These are phyloP conservation scores for Agonopterix subpropinquella DNA, from an alignment of 2,888 invertebrate species.

Conservation along the genomic window DNA sequence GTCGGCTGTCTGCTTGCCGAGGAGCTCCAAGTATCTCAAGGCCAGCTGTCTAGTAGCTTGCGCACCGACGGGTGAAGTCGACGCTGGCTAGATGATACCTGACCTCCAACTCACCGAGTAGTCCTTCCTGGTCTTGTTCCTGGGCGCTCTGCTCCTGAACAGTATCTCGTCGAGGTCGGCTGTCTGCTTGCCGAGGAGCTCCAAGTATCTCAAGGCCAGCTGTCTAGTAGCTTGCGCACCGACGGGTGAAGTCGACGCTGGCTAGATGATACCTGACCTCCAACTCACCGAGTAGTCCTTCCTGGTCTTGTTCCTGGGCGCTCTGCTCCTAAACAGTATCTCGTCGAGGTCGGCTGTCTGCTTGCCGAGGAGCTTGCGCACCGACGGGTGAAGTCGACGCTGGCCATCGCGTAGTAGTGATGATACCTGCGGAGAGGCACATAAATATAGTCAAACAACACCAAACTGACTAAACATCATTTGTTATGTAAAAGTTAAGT, in stretches of 20 bases:
- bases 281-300: slow-evolving; percentile 53
- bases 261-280: slow-evolving; percentile 50
- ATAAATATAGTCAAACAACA: no score
- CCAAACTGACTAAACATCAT: no score
- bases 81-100: slow-evolving; percentile 61
- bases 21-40: no score
- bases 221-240: no score
- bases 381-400: slow-evolving; percentile 82
- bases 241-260: slow-evolving; percentile 84
- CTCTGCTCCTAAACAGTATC: slow-evolving; percentile 50
- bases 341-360: slow-evolving; percentile 69
- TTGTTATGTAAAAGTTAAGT: no score
- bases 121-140: slow-evolving; percentile 61
- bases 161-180: slow-evolving; percentile 61
- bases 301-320: slow-evolving; percentile 63
- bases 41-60: no score
- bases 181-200: slow-evolving; percentile 78
- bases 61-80: slow-evolving; percentile 86
- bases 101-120: slow-evolving; percentile 51
- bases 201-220: no score
- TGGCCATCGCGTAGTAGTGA: slow-evolving; percentile 55
- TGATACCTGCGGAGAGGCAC: slow-evolving; percentile 34
- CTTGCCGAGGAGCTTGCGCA: slow-evolving; percentile 81
- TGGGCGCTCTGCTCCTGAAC: slow-evolving; percentile 52
- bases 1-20: slow-evolving; percentile 76